Evolutionary conservation across 2,797 vertebrate genomes (phyloP), one percentile per base, ranked within the genome.

Genomic region (Eulemur coronatus): DNA sequence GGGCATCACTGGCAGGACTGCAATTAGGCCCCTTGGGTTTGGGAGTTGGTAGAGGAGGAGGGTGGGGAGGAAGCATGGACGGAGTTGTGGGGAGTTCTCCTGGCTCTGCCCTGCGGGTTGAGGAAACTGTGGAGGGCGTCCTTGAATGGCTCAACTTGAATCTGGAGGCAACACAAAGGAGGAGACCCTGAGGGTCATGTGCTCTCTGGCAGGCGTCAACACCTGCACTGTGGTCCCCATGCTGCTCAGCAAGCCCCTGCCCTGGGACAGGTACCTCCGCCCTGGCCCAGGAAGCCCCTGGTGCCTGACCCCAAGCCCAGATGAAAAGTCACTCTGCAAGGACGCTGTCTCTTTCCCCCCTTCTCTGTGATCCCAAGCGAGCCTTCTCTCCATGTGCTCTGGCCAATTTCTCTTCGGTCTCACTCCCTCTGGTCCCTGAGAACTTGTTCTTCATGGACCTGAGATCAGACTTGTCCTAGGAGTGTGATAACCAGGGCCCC

Each of bases 161-260:
- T 3, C 73, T 93, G 46, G 93, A 97, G 48, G 78, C 70, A 88
- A 17, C 14, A 96, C 88, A 0, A 67, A 80, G 84, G 78, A 76
- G 38, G 95, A 97, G 88, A 67, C 43, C 2, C 48, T 96, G 38
- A 13, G 30, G 73, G 95, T 79, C 67, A 61, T 89, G 90, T 95
- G 97, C 41, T 76, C 55, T 2, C 69, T 97, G 61, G 96, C 67
- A 1, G 69, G 87, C 48, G 97, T 43, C 93, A 89, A 92, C 48
- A 73, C 84, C 61, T 24, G 63, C 17, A 75, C 7, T 0, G 46
- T 97, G 4, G 33, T 96, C 41, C 63, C 67, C 11, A 18, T 90
- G 43, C 85, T 96, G 57, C 95, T 96, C 48, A 88, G 48, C 52
- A 84, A 52, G 48, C 26, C 61, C n/a, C 89, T 97, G 52, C 97